Percentiles rank a stretch among this genome's conserved stretches.
Evolutionary conservation across 2,888 invertebrate genomes (phyloP).

Genomic region (Melikaiella ostensackeni): DNA sequence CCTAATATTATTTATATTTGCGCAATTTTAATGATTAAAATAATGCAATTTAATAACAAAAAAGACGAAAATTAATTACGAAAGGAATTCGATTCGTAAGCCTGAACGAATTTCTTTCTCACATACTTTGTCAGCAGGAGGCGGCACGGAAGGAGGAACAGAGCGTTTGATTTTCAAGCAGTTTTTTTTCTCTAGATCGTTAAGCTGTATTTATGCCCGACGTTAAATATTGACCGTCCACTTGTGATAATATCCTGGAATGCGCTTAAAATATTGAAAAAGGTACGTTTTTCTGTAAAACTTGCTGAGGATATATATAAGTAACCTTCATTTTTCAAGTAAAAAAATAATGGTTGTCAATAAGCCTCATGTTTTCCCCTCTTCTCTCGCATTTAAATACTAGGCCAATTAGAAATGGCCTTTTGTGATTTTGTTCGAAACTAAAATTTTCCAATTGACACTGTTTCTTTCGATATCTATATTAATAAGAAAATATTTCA

Average conservation of each 20-base stretch:
- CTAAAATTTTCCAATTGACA: too few relatives aligned
- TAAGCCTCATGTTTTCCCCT: too few relatives aligned
- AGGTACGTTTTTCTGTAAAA: conserved; percentile 48
- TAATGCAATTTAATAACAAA: background rate
- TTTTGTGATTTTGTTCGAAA: too few relatives aligned
- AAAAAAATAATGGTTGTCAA: too few relatives aligned
- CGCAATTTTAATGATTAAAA: too few relatives aligned
- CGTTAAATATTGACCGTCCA: conserved; percentile 70
- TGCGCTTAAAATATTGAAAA: conserved; percentile 69
- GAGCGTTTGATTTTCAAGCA: conserved; percentile 13
- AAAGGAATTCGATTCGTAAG: conserved; percentile 30
- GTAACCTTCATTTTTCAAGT: too few relatives aligned
- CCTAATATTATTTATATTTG: too few relatives aligned
- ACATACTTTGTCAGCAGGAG: conserved; percentile 20
- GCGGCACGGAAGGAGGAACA: conserved; percentile 1
- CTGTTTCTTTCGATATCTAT: too few relatives aligned
- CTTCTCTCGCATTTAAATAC: too few relatives aligned
- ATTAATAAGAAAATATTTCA: too few relatives aligned
- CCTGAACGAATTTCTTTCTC: conserved; percentile 43
- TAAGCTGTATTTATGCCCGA: conserved; percentile 44
- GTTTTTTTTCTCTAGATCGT: background rate
- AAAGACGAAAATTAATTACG: background rate
- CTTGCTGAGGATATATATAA: too few relatives aligned
- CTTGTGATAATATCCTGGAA: conserved; percentile 65
- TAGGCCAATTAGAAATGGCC: too few relatives aligned